Base-by-base conservation (phyloP, 1,140 invertebrate genomes). In the Tribolium madens region DNA sequence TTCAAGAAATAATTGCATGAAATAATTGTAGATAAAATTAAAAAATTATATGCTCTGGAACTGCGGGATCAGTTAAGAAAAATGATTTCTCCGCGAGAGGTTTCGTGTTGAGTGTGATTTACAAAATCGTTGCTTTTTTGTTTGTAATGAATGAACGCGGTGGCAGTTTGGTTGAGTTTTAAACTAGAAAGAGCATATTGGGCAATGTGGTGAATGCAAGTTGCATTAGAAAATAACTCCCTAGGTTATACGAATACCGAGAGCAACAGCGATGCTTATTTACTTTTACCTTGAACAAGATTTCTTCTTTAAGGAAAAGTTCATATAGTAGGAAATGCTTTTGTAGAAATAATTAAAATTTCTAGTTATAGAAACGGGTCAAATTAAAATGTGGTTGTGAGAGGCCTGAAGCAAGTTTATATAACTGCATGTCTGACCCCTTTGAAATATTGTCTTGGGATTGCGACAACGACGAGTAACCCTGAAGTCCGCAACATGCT, bases 381-480 rank as follows among this genome's bases (percentile, higher is more conserved):
- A 73, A 73, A 36, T 50, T 73, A 73, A 26, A 73, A 48, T 52
- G 26, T 52, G 12, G 26, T 46, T 48, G 70, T 33, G 31, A 52
- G 21, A 53, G 15, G 69, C 47, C 70, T 12, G 70, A 7, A 18
- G 47, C 57, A 33, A 64, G 57, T 64, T 64, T 64, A 64, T 64
- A 64, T 64, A 64, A 73, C 50, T 72, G 18, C 26, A 72, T 18
- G 70, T 52, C 50, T 52, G 70, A 72, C 70, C 70, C 42, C 50
- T 72, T 72, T 72, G 70, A 72, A 72, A 72, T 72, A 72, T 72
- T 72, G 70, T 72, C 50, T 72, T 72, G 70, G 50, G 70, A 72
- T 52, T 72, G 70, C 70, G 70, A 72, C 70, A 72, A 72, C 46
- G 70, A 72, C 31, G 46, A 52, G 46, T 72, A 72, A 72, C 50